A percentile compares a stretch with the other conserved stretches of the same genome.
These are phyloP conservation scores for Cepaea hortensis DNA, from an alignment of 2,888 invertebrate genomes.

Conservation along the genomic window DNA sequence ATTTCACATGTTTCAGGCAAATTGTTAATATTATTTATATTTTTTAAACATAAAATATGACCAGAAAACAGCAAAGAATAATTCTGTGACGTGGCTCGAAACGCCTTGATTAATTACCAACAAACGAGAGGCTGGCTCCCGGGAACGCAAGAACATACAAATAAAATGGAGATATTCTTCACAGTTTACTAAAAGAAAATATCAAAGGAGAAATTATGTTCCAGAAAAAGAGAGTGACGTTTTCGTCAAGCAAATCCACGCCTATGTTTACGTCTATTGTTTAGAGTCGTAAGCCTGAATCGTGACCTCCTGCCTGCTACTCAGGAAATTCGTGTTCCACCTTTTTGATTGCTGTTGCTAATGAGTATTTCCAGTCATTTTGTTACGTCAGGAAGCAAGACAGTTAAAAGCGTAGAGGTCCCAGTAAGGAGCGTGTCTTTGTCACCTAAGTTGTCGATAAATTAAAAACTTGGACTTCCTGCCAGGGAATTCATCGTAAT, in stretches of 20 bases:
- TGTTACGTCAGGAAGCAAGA: not conserved
- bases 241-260: not conserved
- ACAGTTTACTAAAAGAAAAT: not conserved
- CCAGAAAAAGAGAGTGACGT: not conserved
- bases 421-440: too few relatives aligned
- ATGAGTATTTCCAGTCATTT: not conserved
- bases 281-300: not conserved
- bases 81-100: not conserved
- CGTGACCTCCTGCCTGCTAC: not conserved
- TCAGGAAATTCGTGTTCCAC: not conserved
- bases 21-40: too few relatives aligned
- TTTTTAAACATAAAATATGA: too few relatives aligned
- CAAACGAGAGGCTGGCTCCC: not conserved
- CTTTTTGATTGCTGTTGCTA: not conserved
- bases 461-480: too few relatives aligned
- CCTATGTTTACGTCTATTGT: not conserved
- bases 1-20: too few relatives aligned
- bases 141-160: not conserved
- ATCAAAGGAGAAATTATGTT: not conserved
- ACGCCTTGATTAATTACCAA: constrained; percentile 17
- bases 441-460: too few relatives aligned
- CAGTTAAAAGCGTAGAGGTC: not conserved
- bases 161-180: not conserved
- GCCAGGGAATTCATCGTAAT: too few relatives aligned
- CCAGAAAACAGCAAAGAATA: not conserved